Percentiles rank a stretch among this genome's conserved stretches.
These are phyloP conservation scores for Ameiurus melas DNA, from an alignment of 2,113 vertebrate species.

Conservation along the genomic window DNA sequence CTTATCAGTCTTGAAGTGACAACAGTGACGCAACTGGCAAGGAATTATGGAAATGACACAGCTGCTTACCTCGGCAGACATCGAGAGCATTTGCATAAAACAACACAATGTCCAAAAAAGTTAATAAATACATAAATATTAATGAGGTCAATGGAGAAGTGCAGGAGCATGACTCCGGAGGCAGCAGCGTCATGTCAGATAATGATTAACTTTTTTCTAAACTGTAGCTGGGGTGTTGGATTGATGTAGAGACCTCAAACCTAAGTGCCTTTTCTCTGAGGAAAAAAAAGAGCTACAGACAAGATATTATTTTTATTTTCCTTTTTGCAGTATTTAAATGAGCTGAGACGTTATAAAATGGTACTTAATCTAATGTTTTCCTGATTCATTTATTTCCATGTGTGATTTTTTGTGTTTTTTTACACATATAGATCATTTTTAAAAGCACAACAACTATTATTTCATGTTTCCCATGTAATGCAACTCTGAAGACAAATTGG, in stretches of 20 bases:
- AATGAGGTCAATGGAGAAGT: background rate
- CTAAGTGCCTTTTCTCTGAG: background rate
- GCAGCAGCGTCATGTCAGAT: background rate
- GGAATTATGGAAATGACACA: constrained; percentile 8
- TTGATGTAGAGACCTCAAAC: background rate
- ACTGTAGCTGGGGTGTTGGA: background rate
- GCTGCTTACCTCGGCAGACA: background rate
- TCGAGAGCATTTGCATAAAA: background rate
- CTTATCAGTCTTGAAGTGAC: background rate
- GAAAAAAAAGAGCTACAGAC: background rate
- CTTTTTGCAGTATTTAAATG: too few species aligned
- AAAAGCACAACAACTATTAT: too few species aligned
- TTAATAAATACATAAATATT: background rate
- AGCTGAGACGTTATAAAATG: too few species aligned
- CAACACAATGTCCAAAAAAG: background rate
- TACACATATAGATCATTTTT: too few species aligned
- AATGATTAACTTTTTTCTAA: background rate
- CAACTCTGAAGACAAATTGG: too few species aligned
- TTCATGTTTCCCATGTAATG: too few species aligned
- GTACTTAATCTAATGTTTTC: too few species aligned
- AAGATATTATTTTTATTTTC: background rate
- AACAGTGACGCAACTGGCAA: background rate
- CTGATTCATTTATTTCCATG: too few species aligned
- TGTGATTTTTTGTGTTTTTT: too few species aligned
- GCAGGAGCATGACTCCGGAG: background rate